phyloP scores from a whole-genome alignment of 2,797 vertebrate genomes.

The Ficedula albicollis region DNA sequence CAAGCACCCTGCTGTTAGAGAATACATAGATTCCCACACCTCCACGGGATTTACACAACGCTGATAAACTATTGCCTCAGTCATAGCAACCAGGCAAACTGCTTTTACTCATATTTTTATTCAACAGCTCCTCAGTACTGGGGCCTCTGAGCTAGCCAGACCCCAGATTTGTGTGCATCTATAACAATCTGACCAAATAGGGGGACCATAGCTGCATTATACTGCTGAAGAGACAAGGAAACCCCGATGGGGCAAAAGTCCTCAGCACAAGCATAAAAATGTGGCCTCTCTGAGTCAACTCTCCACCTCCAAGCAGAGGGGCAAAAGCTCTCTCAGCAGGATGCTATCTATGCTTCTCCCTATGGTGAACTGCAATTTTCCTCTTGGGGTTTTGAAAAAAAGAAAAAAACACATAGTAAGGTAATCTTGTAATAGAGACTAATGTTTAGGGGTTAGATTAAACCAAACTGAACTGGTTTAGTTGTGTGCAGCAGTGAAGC shows the following conservation, averaged over 20 bases:
- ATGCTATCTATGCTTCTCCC: not conserved
- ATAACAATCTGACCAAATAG: not conserved
- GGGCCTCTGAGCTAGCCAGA: not conserved
- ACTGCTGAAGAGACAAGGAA: not conserved
- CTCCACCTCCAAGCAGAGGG: not conserved
- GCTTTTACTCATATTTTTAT: not conserved
- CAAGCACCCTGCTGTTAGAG: not conserved
- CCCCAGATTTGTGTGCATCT: no score
- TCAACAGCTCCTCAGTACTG: not conserved
- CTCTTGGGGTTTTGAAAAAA: not conserved
- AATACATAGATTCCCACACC: not conserved
- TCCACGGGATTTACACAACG: not conserved
- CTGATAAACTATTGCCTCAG: not conserved
- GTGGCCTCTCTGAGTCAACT: not conserved
- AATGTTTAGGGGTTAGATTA: not conserved
- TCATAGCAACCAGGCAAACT: not conserved
- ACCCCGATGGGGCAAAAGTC: rapidly evolving
- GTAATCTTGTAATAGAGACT: not conserved
- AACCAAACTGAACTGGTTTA: not conserved
- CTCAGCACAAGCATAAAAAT: not conserved
- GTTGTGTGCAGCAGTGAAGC: not conserved
- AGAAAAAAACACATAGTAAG: not conserved
- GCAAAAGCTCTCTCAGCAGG: not conserved
- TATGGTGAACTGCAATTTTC: not conserved
- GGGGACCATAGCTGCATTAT: not conserved